Evolutionary conservation across 2,888 invertebrate genomes (phyloP), one percentile per base, ranked within the genome.

Genomic region (Megamerina dolium): DNA sequence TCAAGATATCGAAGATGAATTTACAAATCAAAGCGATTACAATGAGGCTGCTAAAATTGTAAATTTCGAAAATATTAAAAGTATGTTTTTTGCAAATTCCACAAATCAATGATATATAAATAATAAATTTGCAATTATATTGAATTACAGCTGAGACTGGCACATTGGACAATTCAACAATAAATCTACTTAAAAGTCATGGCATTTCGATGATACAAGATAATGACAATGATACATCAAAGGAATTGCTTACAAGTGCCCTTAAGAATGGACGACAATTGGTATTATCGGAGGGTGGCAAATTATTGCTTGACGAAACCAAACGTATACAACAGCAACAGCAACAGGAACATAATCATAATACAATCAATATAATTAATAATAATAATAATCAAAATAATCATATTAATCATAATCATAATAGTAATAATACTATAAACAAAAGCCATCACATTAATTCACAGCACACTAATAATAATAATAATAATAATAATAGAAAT

Each of bases 221-320:
- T 17, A 90, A 90, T 68, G 90, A 90, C 66, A n/a, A n/a, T n/a
- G 81, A 83, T 54, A 75, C 73, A 59, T 66, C 79, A 74, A 70
- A 85, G 74, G 63, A 63, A 46, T 77, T 85, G 49, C 80, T 90
- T 44, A 83, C 84, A 52, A 83, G 80, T 46, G 90, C 89, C 23
- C 78, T 93, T 66, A 85, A 87, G 73, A 85, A 83, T 68, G 92
- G 92, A 1, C 83, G 90, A 61, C 87, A 87, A 48, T 80, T 92
- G 41, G 83, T 89, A 51, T 77, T 92, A 36, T 91, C 87, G 77
- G 87, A 87, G 60, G 85, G 85, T 4, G 87, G 87, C 10, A 86
- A 85, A 60, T 73, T 86, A 58, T 80, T 87, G 54, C 68, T 87
- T 54, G 83, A 85, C 59, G 77, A 70, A 50, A 63, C 71, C 1